Evolutionary conservation across 2,113 vertebrate genomes (phyloP), one percentile per base, ranked within the genome.

Genomic region (Nansenia antarctica): DNA sequence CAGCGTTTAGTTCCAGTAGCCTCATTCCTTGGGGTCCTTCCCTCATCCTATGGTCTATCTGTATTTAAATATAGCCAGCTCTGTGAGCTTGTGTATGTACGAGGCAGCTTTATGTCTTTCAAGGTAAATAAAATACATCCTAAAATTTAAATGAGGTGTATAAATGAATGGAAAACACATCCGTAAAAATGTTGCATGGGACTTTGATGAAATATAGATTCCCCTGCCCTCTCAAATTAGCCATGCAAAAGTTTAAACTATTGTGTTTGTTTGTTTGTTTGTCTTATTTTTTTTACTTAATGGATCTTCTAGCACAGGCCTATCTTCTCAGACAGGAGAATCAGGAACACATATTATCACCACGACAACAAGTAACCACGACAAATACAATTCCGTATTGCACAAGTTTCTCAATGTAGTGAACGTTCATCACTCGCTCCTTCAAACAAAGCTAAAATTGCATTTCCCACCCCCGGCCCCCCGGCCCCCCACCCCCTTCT

Each of bases 401-500:
- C 67, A 52, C 22, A n/a, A 32, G 29, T 61, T 42, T 31, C 26
- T 20, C 31, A 29, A 15, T 22, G 22, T 26, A 27, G 42, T 2
- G 35, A 45, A 62, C 27, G 24, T 42, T 45, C 2, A 7, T 29
- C 27, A 54, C 65, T 63, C 54, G 37, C 12, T 7, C 15, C 61
- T 27, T 62, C 37, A 39, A 58, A 66, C 31, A 12, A n/a, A 26
- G 31, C 29, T 39, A 30, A 22, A 20, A 70, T 29, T 55, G 20
- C 24, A 63, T 77, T 67, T 73, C 60, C 69, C 73, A 68, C 39
- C 39, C 59, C 67, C 64, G 62, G 70, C 70, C 67, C 61, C 45
- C 61, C 60, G 62, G n/a, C n/a, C n/a, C n/a, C n/a, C n/a, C n/a
- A n/a, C n/a, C n/a, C n/a, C n/a, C n/a, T n/a, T n/a, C n/a, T n/a